Base-by-base conservation (phyloP, 2,113 vertebrate genomes). In the Sardina pilchardus region DNA sequence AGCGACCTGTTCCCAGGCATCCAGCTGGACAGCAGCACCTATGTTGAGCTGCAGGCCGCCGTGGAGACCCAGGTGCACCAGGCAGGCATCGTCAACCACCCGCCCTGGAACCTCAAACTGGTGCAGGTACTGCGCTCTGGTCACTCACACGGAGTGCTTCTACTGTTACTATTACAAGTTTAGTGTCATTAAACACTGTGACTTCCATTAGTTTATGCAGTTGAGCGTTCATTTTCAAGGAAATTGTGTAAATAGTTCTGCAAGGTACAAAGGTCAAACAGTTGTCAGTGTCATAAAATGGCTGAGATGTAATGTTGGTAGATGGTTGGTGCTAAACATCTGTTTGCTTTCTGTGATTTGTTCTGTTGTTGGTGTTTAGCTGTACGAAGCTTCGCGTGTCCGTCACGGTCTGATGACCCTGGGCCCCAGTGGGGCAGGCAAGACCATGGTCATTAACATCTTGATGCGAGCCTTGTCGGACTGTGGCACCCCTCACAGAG, bases 341-440 rank as follows among this genome's bases (percentile, higher is more conserved):
- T 26, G 10, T n/a, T 67, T 30, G 30, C 30, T 16, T 16, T 34
- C 71, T 34, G 3, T 36, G 30, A 12, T 78, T 19, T 81, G 24
- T 43, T 36, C 44, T 85, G 47, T 81, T 81, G 59, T n/a, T 30
- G 26, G 71, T 78, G 53, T 59, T 21, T 24, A 86, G 92, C 93
- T 98, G 21, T 98, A 95, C 89, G 97, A 98, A 92, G 92, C 95
- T 0, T 95, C 97, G 86, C 92, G 83, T 67, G 97, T 97, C 71
- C 95, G 97, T 24, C 97, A 98, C 47, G 96, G 97, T 3, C 91
- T 98, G 90, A 98, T 98, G 97, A 92, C 96, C 0, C 90, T 98
- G 30, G 97, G 97, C 16, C 96, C 97, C 0, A 98, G 97, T 39
- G 97, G 97, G 30, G 92, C 97, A 12, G 97, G 97, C 19, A 97